Conservation (phyloP, 2,113 vertebrate species). For the Ceyx margarethae region DNA sequence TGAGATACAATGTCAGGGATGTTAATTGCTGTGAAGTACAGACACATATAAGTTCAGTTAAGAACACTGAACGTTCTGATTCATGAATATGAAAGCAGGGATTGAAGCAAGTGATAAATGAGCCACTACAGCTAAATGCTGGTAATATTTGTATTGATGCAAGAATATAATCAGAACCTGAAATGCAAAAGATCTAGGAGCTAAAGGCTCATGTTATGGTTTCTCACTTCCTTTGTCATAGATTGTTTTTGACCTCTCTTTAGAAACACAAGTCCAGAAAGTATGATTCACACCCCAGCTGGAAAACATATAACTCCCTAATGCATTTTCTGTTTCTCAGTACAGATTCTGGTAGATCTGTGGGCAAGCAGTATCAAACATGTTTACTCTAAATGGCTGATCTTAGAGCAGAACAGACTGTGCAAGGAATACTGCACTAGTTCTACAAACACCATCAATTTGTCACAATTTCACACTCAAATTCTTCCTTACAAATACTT, state of each 20-base stretch:
- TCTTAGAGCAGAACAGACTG: neutral
- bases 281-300: neutral
- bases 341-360: neutral
- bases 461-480: neutral
- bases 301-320: neutral
- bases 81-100: constrained; percentile 1
- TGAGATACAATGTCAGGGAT: constrained; percentile 4
- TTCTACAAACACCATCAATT: neutral
- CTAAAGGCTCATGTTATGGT: neutral
- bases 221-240: neutral
- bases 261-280: neutral
- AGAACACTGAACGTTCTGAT: neutral
- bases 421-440: neutral
- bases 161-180: neutral
- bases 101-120: neutral
- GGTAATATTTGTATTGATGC: neutral
- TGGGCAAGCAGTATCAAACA: neutral
- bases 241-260: neutral
- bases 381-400: neutral
- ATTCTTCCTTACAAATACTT: neutral
- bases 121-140: neutral
- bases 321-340: neutral
- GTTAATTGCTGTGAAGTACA: constrained; percentile 41
- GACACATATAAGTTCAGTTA: neutral
- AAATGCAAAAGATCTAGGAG: neutral